phyloP scores from a whole-genome alignment of 1,140 invertebrate genomes.

The Hylyphantes graminicola region DNA sequence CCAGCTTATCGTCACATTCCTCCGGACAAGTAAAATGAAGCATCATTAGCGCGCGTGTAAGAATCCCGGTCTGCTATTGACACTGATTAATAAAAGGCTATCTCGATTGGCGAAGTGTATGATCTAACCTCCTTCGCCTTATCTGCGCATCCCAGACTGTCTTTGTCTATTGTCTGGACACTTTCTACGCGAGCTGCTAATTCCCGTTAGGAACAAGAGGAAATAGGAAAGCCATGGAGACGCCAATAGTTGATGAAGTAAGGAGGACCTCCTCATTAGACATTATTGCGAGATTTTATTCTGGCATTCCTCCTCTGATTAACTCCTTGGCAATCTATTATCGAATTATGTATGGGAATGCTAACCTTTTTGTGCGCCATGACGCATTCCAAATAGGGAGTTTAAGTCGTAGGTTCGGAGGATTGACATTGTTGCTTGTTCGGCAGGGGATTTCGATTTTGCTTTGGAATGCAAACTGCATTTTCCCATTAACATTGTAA shows the following conservation, averaged over 20 bases:
- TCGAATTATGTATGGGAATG: background rate
- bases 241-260: slow-evolving; percentile 54
- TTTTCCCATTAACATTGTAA: too few species aligned
- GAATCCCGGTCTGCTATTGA: slow-evolving; percentile 38
- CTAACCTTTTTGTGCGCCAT: background rate
- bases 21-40: slow-evolving; percentile 35
- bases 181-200: slow-evolving; percentile 59
- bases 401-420: too few species aligned
- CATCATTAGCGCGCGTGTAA: slow-evolving; percentile 20
- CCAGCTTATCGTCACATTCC: too few species aligned
- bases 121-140: slow-evolving; percentile 45
- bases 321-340: background rate
- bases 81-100: slow-evolving; percentile 57
- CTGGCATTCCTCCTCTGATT: slow-evolving; percentile 3
- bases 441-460: too few species aligned
- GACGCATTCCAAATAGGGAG: background rate
- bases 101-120: slow-evolving; percentile 35
- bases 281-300: slow-evolving; percentile 52
- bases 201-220: slow-evolving; percentile 52
- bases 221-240: slow-evolving; percentile 55
- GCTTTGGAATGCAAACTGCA: too few species aligned
- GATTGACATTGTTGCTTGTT: too few species aligned
- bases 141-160: slow-evolving; percentile 50
- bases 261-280: slow-evolving; percentile 40
- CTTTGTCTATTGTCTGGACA: slow-evolving; percentile 57